These are phyloP conservation scores for Abrostola tripartita DNA, from an alignment of 2,888 invertebrate species.

Conservation along the genomic window DNA sequence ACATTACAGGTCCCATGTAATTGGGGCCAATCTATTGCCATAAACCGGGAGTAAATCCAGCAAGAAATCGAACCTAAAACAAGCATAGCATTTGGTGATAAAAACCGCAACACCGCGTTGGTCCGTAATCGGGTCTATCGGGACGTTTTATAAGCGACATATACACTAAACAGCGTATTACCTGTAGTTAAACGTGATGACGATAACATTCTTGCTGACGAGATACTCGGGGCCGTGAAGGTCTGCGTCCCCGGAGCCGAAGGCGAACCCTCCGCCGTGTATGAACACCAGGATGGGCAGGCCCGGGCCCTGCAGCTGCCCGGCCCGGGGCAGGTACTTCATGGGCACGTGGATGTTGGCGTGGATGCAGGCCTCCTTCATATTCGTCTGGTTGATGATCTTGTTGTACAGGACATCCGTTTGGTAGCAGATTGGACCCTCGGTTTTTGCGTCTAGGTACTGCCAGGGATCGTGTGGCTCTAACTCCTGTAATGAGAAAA, in stretches of 20 bases:
- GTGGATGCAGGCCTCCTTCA: conserved; percentile 78
- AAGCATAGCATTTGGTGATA: too few relatives aligned
- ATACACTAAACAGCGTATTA: conserved; percentile 42
- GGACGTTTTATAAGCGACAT: background rate
- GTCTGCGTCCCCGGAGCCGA: conserved; percentile 79
- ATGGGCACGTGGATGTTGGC: conserved; percentile 80
- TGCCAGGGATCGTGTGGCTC: conserved; percentile 85
- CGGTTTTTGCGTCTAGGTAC: conserved; percentile 85
- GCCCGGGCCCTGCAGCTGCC: conserved; percentile 48
- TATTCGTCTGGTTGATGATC: conserved; percentile 63
- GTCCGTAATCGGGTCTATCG: too few relatives aligned
- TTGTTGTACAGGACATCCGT: conserved; percentile 78
- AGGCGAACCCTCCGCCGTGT: conserved; percentile 82
- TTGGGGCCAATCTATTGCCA: too few relatives aligned
- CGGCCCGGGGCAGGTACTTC: conserved; percentile 57
- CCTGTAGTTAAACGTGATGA: conserved; percentile 85
- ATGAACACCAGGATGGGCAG: conserved; percentile 80
- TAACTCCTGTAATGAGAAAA: conserved; percentile 80
- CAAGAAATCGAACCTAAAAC: too few relatives aligned
- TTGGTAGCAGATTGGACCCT: conserved; percentile 90
- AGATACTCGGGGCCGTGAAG: conserved; percentile 80
- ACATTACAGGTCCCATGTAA: too few relatives aligned
- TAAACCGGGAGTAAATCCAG: too few relatives aligned
- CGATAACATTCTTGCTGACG: conserved; percentile 73
- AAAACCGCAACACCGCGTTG: too few relatives aligned